Evolutionary conservation across 2,888 invertebrate species (phyloP), one percentile per base, ranked within the genome.

Genomic region (Nesidiocoris tenuis): DNA sequence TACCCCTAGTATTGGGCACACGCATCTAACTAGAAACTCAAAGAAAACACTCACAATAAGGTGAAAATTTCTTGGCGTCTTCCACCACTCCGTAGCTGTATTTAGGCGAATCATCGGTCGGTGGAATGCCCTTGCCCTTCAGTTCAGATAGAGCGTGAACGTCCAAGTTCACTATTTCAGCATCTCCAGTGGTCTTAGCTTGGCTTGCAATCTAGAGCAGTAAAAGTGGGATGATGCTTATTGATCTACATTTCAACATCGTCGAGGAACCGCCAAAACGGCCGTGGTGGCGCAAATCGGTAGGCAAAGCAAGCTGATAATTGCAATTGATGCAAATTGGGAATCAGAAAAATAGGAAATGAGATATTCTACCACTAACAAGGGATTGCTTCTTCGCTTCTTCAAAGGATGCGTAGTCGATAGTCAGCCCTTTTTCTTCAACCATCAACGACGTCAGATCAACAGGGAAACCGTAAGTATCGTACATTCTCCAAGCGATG

Each of bases 401-500:
- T 84, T 98, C 98, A 84, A 97, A 99, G n/a, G 87, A 90, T 24
- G 84, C 86, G 91, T 95, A 92, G 83, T 99, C 95, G 79, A 99
- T 91, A 74, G 85, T 84, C 2, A 99, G 86, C 0, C 92, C 93
- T 82, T 92, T 94, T 85, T 99, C 99, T 86, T 99, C 99, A 66
- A 93, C 93, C 98, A 99, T 99, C 39, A 99, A 86, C 81, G 93
- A 92, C 0, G 99, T 99, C 79, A 99, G 88, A 87, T 99, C 99
- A 72, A 98, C 90, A 0, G 99, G 99, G 83, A 99, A 99, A 18
- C 99, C 99, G 83, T 98, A 99, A 0, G 99, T 99, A 82, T 99
- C 99, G 84, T 99, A 99, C 75, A 99, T 86, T 76, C 97, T 89
- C 99, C 99, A 99, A 0, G 98, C 98, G 66, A 99, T 90, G 84